phyloP scores from a whole-genome alignment of 1,140 invertebrate genomes.

The Drosophila repletoides region DNA sequence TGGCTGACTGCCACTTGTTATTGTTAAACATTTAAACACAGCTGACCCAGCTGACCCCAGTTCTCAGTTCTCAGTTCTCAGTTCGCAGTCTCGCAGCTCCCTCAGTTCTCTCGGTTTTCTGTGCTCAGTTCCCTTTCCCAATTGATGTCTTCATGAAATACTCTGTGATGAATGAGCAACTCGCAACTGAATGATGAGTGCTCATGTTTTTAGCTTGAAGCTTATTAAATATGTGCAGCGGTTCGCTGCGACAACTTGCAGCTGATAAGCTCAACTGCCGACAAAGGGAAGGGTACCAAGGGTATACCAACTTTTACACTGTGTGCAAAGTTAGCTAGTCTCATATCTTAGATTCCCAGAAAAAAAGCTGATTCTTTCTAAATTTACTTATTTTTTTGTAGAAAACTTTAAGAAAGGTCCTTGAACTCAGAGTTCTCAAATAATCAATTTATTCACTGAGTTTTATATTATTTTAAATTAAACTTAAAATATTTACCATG shows the following conservation, averaged over 20 bases:
- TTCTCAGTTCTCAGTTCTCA: conserved; percentile 2
- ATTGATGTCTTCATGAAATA: conserved; percentile 65
- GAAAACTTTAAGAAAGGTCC: too few relatives aligned
- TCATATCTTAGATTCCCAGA: too few relatives aligned
- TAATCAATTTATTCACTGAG: too few relatives aligned
- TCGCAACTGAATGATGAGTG: conserved; percentile 53
- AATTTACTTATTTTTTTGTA: too few relatives aligned
- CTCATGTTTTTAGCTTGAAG: conserved; percentile 53
- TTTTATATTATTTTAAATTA: too few relatives aligned
- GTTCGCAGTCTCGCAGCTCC: background rate
- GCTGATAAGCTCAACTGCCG: conserved; percentile 34
- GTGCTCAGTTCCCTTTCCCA: too few relatives aligned
- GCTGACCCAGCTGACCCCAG: conserved; percentile 52
- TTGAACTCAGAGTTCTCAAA: too few relatives aligned
- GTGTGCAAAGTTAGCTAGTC: too few relatives aligned
- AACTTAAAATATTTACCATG: too few relatives aligned
- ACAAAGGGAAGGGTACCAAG: background rate
- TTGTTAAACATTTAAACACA: conserved; percentile 49
- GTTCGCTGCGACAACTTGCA: conserved; percentile 34
- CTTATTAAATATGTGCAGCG: conserved; percentile 73
- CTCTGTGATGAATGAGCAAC: conserved; percentile 44
- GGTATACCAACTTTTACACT: too few relatives aligned
- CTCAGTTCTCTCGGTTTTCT: too few relatives aligned
- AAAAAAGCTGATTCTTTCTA: too few relatives aligned
- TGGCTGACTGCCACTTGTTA: conserved; percentile 62